phyloP scores from a whole-genome alignment of 2,113 vertebrate species.

The Ginglymostoma cirratum region DNA sequence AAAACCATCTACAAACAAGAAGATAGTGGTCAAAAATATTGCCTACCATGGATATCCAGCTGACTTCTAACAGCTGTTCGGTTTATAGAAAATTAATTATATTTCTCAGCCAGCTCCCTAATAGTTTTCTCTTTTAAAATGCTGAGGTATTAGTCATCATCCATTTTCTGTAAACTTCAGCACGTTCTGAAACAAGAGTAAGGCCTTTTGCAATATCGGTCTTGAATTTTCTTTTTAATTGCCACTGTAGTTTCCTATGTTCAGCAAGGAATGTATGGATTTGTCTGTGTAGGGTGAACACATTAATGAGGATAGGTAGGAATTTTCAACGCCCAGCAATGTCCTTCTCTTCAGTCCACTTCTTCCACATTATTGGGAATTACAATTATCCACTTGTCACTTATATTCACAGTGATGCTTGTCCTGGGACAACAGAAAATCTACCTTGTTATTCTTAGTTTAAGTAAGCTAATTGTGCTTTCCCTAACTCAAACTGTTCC shows the following conservation, averaged over 20 bases:
- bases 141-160: neutral
- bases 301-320: neutral
- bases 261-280: neutral
- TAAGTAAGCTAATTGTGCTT: neutral
- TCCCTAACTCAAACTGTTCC: neutral
- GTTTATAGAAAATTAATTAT: neutral
- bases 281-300: neutral
- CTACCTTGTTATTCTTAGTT: neutral
- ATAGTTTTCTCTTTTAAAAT: neutral
- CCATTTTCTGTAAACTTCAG: neutral
- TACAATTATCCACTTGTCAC: neutral
- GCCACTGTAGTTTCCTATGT: neutral
- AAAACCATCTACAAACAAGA: neutral
- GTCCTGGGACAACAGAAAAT: neutral
- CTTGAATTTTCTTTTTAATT: neutral
- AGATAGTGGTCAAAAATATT: neutral
- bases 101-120: neutral
- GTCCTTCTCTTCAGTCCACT: neutral
- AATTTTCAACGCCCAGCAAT: neutral
- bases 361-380: neutral
- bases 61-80: neutral
- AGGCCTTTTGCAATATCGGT: neutral
- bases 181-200: neutral
- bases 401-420: neutral
- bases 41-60: neutral